A percentile compares a stretch with the other conserved stretches of the same genome.
Evolutionary conservation across 2,797 vertebrate genomes (phyloP).

Genomic region (Poecilia wingei): DNA sequence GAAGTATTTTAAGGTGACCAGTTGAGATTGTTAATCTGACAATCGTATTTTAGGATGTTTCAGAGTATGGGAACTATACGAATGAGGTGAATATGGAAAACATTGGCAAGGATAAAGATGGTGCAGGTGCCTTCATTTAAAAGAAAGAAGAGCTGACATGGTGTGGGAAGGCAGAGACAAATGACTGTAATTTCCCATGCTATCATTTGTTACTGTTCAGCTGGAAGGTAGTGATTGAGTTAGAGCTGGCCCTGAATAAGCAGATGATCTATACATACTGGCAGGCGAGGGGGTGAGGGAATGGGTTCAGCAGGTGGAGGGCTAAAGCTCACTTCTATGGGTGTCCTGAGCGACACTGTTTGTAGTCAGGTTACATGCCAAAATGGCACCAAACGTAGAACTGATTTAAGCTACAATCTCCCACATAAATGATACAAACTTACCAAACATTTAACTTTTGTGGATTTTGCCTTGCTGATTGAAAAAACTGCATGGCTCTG

Average conservation of each 20-base stretch:
- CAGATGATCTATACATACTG: slow-evolving; percentile 67
- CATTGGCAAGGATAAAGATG: background rate
- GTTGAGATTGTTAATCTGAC: background rate
- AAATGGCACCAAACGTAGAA: background rate
- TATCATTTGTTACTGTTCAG: slow-evolving; percentile 76
- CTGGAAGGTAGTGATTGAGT: slow-evolving; percentile 78
- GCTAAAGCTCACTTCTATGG: background rate
- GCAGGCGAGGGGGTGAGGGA: background rate
- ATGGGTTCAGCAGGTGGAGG: background rate
- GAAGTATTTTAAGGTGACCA: background rate
- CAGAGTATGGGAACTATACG: background rate
- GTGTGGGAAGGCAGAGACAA: slow-evolving; percentile 67
- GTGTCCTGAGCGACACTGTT: background rate
- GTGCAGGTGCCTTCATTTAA: slow-evolving; percentile 38
- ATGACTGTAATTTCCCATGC: slow-evolving; percentile 80
- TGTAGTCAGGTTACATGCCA: background rate
- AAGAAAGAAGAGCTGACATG: slow-evolving; percentile 21
- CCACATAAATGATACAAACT: background rate
- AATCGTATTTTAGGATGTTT: slow-evolving; percentile 4
- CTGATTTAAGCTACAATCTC: background rate
- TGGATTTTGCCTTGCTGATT: background rate
- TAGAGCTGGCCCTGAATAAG: slow-evolving; percentile 70
- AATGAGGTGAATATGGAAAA: slow-evolving; percentile 6
- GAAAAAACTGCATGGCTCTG: background rate
- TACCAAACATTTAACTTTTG: background rate